Base-by-base conservation (phyloP, 2,113 vertebrate genomes). In the Catharus bicknelli region DNA sequence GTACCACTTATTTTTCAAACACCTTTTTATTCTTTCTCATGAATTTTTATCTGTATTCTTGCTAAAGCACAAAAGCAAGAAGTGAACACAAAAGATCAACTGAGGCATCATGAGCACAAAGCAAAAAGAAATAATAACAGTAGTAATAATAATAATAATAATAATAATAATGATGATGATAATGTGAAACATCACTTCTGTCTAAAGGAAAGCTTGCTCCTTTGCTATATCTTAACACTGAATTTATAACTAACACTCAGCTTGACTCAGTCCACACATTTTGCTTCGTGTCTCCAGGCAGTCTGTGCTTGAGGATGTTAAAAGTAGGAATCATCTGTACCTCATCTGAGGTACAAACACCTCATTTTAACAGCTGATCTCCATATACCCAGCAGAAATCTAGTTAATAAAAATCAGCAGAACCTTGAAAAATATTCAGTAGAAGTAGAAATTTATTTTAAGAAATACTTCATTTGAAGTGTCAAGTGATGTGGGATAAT, bases 381-480 rank as follows among this genome's bases (percentile, higher is more conserved):
- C 78, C 20, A 47, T 3, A 1, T 3, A 1, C 15, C 22, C 72
- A 90, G 75, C 36, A 85, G 59, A 91, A 80, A 83, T 50, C 10
- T 66, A 48, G 17, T 62, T 86, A 80, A 92, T 42, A 88, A 88
- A 76, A 90, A 53, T 64, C 50, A 80, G n/a, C 23, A 80, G 45
- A 88, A 69, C 32, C 36, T 69, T 86, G 25, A 48, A 83, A 83
- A 90, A 88, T n/a, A 69, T 66, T 73, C 47, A 63, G 30, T 15
- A 73, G 48, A 82, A 87, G 30, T 4, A 57, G 40, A 79, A 87
- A 80, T 69, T 66, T 91, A 87, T 89, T 89, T 93, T 90, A 85
- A 55, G 85, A 91, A 93, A 85, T 82, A 82, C 53, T 90, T 85
- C 43, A 82, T 51, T 72, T 75, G 43, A 91, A 93, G 66, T 40